Evolutionary conservation across 2,888 invertebrate genomes (phyloP).

Genomic region (Epirrhoe tristata): DNA sequence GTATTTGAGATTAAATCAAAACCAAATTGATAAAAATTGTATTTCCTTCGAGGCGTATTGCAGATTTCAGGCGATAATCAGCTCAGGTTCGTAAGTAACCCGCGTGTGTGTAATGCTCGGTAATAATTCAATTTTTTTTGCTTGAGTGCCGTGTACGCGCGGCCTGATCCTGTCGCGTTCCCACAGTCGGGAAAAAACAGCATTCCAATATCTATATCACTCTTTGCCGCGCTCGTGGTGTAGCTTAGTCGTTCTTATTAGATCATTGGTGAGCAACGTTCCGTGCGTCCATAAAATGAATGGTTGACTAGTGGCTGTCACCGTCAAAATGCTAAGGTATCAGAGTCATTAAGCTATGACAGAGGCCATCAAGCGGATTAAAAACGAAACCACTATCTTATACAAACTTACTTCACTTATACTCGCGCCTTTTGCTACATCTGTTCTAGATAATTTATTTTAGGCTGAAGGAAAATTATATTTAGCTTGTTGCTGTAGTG

Average conservation of each 20-base stretch:
- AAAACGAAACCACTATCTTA: no score
- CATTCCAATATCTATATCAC: not conserved
- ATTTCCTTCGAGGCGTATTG: slow-evolving; percentile 34
- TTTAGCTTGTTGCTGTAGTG: no score
- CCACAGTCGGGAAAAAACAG: slow-evolving; percentile 12
- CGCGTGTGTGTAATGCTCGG: slow-evolving; percentile 64
- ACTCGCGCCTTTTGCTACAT: not conserved
- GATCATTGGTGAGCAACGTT: no score
- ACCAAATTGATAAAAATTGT: slow-evolving; percentile 25
- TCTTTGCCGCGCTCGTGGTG: no score
- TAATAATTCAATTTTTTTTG: slow-evolving; percentile 78
- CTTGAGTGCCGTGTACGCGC: slow-evolving; percentile 62
- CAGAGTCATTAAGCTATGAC: no score
- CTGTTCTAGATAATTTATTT: not conserved
- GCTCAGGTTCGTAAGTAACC: slow-evolving; percentile 59
- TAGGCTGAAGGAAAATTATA: not conserved
- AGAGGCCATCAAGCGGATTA: no score
- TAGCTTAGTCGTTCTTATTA: no score
- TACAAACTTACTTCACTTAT: not conserved
- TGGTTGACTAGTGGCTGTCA: no score
- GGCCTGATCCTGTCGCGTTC: slow-evolving; percentile 32
- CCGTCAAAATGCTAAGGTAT: no score
- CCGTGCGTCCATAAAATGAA: no score
- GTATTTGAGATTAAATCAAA: not conserved
- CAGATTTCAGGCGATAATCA: slow-evolving; percentile 49